Base-by-base conservation (phyloP, 2,113 vertebrate species). In the Donacobius atricapilla region DNA sequence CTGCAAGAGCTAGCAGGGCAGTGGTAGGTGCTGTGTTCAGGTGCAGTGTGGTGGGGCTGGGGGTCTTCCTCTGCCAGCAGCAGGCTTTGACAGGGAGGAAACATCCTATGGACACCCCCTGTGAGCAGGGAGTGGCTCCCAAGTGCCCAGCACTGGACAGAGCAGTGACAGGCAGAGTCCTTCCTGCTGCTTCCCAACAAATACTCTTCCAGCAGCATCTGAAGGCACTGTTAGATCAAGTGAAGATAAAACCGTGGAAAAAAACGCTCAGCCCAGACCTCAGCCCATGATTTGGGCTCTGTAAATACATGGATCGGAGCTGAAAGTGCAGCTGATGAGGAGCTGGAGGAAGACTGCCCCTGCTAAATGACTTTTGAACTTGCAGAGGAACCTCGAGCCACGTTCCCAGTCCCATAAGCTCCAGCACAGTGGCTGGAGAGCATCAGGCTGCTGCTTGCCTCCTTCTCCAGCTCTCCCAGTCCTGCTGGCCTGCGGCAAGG, bases 1-100 rank as follows among this genome's bases (percentile, higher is more conserved):
- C 58, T 11, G 20, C 6, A 15, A 3, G n/a, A 76, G 31, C 1
- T 0, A 54, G 44, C 0, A 0, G 56, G 69, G 63, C 23, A 10
- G 53, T 0, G 1, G 45, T 3, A 2, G 76, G 72, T 42, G 72
- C 72, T 60, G 83, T 4, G 3, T 13, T 17, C 15, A 13, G 60
- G 47, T 3, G 3, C 40, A 2, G 4, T 8, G 35, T 58, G 50
- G 33, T 25, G 60, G 45, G 54, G 23, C 39, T 85, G 0, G 23
- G 3, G 22, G n/a, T 20, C 73, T 40, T 22, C 47, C 13, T 33
- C 28, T 69, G 47, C 28, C 18, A 7, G 37, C 57, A 66, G 21
- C 42, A 21, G 65, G 66, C 18, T 77, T 28, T 7, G 10, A 15
- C 4, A 3, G 21, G 57, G 25, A 27, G 37, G 10, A 25, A 7